Base-by-base conservation (phyloP, 2,113 vertebrate genomes). In the Microtus pennsylvanicus region DNA sequence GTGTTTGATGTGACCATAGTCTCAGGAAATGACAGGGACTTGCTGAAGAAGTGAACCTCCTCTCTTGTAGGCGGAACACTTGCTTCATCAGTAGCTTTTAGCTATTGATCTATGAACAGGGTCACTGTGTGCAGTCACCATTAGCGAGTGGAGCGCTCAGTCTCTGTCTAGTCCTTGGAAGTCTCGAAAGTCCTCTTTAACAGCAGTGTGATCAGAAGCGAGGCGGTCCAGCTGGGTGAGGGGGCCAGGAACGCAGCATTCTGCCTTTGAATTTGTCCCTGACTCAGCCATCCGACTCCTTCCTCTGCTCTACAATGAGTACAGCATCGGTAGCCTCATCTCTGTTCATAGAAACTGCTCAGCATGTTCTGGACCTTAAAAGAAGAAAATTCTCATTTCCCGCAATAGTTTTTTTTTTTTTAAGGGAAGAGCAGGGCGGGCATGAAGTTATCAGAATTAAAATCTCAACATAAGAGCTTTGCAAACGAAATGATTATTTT, bases 241-340 rank as follows among this genome's bases (percentile, higher is more conserved):
- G 58, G 50, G 19, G 67, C 93, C 70, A 26, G 81, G 75, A 77
- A 94, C 65, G 35, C 24, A 0, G 9, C 38, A 58, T 86, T 33
- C 91, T 33, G 50, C 58, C 75, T 70, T 67, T 76, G 58, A 50
- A 13, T 55, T 89, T 74, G 19, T 86, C 58, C 50, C 35, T 45
- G 58, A 72, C 47, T 82, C 77, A 22, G 50, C 12, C 6, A 0
- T 52, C 74, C 63, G 30, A 22, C 12, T 58, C 2, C 10, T 93
- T 90, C 89, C 82, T 63, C 10, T 22, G 75, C 91, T 52, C 69
- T 97, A 85, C 97, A 94, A 61, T 55, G 94, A 87, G 96, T 35
- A 35, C 72, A 50, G 12, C 58, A 88, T 67, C 7, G 4, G 63
- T 82, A 30, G 87, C 72, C 14, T 0, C 7, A 61, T 65, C 67